Conservation (phyloP, 2,888 invertebrate species). For the Pecten maximus region DNA sequence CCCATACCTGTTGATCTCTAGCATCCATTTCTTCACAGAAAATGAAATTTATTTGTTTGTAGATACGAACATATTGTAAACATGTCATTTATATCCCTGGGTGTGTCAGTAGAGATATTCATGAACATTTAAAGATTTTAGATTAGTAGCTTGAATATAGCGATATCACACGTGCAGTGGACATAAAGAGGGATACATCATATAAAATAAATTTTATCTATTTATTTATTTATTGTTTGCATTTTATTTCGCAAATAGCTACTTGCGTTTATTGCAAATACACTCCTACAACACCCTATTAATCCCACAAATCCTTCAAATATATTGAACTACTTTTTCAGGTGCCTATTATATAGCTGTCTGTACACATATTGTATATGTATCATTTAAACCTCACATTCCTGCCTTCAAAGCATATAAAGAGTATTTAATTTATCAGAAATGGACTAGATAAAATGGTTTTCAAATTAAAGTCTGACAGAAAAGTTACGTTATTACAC, state of each 20-base stretch:
- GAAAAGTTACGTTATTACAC: too few species aligned
- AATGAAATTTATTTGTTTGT: conserved; percentile 26
- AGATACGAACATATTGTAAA: neutral
- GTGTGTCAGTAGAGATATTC: neutral
- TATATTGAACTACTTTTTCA: too few species aligned
- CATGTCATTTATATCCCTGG: neutral
- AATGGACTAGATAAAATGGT: too few species aligned
- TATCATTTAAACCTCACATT: too few species aligned
- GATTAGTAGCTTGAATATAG: neutral
- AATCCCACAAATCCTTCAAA: too few species aligned
- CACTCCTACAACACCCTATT: too few species aligned
- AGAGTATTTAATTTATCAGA: too few species aligned
- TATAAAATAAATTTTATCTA: neutral
- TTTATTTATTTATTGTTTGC: neutral
- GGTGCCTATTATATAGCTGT: too few species aligned
- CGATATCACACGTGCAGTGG: neutral
- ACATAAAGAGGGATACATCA: neutral
- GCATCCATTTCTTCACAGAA: neutral
- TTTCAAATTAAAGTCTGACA: too few species aligned
- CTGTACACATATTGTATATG: too few species aligned
- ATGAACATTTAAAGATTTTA: neutral
- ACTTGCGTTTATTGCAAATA: too few species aligned
- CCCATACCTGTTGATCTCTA: neutral
- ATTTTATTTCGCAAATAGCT: neutral
- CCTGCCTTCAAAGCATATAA: too few species aligned